Base-by-base conservation (phyloP, 2,888 invertebrate genomes). In the Pseudococcus jackbeardsleyi region DNA sequence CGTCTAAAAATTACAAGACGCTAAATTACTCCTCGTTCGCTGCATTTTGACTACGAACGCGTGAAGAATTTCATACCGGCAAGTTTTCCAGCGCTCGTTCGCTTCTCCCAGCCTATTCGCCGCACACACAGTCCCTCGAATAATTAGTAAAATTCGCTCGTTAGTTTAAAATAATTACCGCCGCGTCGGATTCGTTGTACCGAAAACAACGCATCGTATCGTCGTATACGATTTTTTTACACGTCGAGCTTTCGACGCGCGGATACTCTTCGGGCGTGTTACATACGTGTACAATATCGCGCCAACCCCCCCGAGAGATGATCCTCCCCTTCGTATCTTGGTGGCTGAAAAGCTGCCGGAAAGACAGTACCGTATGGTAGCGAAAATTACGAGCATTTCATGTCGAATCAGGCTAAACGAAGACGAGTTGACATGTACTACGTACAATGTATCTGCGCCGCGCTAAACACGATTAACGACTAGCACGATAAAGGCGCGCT, bases 141-240 rank as follows among this genome's bases (percentile, higher is more conserved):
- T 59, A 59, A 59, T 59, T 59, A 59, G 19, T n/a, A 59, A 59
- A 59, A 59, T 59, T 59, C 59, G 59, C 59, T 59, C 59, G 59
- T 59, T 59, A 59, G 59, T 19, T 59, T 6, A 19, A 59, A 59
- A 59, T 59, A 59, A 59, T 59, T 59, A 59, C 26, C 26, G 26
- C 59, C 19, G 19, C 59, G 59, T 19, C n/a, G 59, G 59, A 59
- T 59, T 59, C n/a, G 59, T 59, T 59, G 19, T 19, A 59, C 59
- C 19, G 59, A 59, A 59, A 59, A 59, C 59, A 59, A 59, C 26
- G 26, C 3, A 33, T 33, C 19, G 59, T 19, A 7, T 50, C 59
- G 59, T 59, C 54, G 19, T 19, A n/a, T n/a, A 19, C 19, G 59
- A 59, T 59, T 19, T 59, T 59, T 59, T 59, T 19, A 17, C 54